Evolutionary conservation across 2,888 invertebrate species (phyloP), one percentile per base, ranked within the genome.

Genomic region (Alloplasta piceator): DNA sequence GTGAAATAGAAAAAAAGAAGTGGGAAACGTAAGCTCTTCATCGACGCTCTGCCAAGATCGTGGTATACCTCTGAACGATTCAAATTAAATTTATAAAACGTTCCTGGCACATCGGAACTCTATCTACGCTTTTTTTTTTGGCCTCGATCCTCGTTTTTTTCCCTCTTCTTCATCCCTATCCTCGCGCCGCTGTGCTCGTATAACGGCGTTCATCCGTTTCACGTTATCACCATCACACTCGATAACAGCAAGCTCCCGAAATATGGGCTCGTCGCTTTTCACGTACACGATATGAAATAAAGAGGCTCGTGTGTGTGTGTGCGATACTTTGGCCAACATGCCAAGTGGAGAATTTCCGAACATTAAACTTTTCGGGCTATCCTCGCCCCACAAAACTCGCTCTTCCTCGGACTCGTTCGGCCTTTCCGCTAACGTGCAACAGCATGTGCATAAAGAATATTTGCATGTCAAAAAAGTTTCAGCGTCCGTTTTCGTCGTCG

Each of bases 61-160:
- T 71, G 82, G 78, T 67, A 61, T 58, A 81, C 67, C 83, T 70
- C 12, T 79, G 70, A 82, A 82, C 78, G 83, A 79, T 82, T 73
- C 64, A 83, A 86, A 87, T 85, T 80, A 82, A 85, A 87, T 87
- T 87, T 84, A 82, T 85, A 82, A 83, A 86, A 79, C 80, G 83
- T 74, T 85, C 67, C 81, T 85, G 86, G 86, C 85, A 86, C 72
- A 48, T 48, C 74, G 55, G 39, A 26, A 71, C 79, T 5, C 61
- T 48, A 61, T 66, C 6, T 73, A 36, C 7, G n/a, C n/a, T 10
- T 52, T 60, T 58, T 39, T 75, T 70, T 60, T 46, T 58, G 48
- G 41, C 26, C 60, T 67, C 38, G 16, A 70, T 56, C 58, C 26
- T 72, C 60, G 50, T 72, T 61, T 63, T 63, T 60, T 61, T 38